These are phyloP conservation scores for Eremophila alpestris DNA, from an alignment of 2,797 vertebrate genomes.

Conservation along the genomic window DNA sequence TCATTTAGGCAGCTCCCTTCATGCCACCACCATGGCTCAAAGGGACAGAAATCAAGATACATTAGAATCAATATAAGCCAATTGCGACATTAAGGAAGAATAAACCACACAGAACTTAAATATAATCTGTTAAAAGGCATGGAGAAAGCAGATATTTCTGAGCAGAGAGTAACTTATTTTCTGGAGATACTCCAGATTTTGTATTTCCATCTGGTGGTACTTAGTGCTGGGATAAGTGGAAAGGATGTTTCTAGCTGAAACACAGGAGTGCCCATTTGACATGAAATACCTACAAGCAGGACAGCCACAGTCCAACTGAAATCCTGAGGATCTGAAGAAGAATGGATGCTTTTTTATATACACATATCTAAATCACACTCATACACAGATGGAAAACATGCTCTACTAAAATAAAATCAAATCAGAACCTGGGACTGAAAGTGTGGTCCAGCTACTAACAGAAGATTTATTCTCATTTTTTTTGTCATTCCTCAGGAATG, in stretches of 20 bases:
- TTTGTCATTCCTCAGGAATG: neutral
- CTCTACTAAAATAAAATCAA: neutral
- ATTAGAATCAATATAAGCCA: neutral
- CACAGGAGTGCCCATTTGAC: neutral
- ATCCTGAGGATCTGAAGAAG: neutral
- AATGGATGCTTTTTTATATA: neutral
- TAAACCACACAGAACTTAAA: neutral
- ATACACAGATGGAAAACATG: neutral
- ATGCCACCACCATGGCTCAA: neutral
- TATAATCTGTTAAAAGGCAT: neutral
- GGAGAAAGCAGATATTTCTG: neutral
- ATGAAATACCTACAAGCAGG: neutral
- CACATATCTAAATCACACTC: neutral
- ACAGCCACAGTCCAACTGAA: neutral
- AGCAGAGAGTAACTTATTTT: neutral
- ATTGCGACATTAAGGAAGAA: neutral
- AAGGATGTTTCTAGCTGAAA: neutral
- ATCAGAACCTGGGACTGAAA: neutral
- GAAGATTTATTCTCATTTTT: neutral
- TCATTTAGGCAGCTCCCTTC: neutral
- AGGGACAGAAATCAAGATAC: slow-evolving; percentile 42
- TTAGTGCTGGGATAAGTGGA: neutral
- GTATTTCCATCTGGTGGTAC: neutral
- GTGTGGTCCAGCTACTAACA: neutral
- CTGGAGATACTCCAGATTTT: neutral